These are phyloP conservation scores for Lagria hirta DNA, from an alignment of 2,888 invertebrate genomes.

Conservation along the genomic window DNA sequence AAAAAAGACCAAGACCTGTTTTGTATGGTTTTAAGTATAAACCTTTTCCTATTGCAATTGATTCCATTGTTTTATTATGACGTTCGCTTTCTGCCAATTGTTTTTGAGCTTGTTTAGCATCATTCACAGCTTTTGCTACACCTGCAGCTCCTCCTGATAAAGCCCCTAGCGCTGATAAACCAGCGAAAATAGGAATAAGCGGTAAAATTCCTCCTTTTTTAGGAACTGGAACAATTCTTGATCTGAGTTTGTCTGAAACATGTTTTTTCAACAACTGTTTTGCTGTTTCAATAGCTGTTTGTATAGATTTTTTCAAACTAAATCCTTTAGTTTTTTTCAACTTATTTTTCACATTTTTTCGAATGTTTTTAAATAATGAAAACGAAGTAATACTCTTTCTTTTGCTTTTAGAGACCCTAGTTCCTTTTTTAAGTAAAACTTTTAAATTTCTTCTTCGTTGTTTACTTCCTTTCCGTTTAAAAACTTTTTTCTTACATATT, in stretches of 20 bases:
- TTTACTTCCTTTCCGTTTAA: not conserved
- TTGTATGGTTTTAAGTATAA: conserved; percentile 35
- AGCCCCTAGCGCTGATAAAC: conserved; percentile 43
- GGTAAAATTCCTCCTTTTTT: conserved; percentile 43
- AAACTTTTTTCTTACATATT: conserved; percentile 1
- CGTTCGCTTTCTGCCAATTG: conserved; percentile 40
- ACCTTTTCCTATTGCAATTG: conserved; percentile 42
- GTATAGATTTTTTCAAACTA: not conserved
- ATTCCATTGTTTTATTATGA: conserved; percentile 49
- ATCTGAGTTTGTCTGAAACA: no score
- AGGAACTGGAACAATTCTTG: conserved; percentile 19
- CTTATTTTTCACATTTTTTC: not conserved
- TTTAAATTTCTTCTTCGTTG: not conserved
- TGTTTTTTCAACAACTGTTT: no score
- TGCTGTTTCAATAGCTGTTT: not conserved
- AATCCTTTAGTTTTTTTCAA: not conserved
- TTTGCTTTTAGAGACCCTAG: no score
- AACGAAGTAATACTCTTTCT: no score
- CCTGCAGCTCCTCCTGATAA: conserved; percentile 45
- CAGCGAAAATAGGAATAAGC: conserved; percentile 46
- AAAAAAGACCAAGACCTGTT: conserved; percentile 34
- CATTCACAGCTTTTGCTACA: conserved; percentile 44
- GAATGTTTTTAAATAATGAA: not conserved
- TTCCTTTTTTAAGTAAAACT: conserved; percentile 1
- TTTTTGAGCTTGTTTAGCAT: conserved; percentile 40